These are phyloP conservation scores for Heliconius hortense DNA, from an alignment of 2,888 invertebrate species.

Conservation along the genomic window DNA sequence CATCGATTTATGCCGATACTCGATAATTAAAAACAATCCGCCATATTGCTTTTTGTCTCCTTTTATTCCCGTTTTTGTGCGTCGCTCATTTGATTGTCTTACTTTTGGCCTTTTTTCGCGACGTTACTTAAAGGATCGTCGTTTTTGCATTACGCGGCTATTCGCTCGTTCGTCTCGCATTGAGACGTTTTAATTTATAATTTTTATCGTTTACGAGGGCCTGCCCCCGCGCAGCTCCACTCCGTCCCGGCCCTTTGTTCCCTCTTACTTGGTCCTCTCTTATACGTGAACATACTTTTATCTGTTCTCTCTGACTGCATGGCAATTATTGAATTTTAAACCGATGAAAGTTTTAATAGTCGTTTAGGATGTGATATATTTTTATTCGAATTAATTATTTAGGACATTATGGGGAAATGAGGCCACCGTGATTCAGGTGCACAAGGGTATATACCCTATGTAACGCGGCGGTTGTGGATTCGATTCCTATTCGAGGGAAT, in stretches of 20 bases:
- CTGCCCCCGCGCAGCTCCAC: constrained; percentile 39
- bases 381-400: constrained; percentile 7
- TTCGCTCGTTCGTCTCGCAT: constrained; percentile 63
- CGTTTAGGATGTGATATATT: constrained; percentile 13
- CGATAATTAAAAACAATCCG: constrained; percentile 83
- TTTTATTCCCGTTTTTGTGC: constrained; percentile 79
- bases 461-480: no score
- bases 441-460: no score
- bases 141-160: constrained; percentile 67
- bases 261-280: constrained; percentile 35
- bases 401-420: neutral
- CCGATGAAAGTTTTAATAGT: constrained; percentile 23
- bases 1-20: constrained; percentile 82
- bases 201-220: constrained; percentile 53
- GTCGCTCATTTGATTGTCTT: constrained; percentile 81
- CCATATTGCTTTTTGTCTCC: constrained; percentile 78
- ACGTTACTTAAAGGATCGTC: constrained; percentile 59
- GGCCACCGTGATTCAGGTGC: no score
- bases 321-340: constrained; percentile 31
- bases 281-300: constrained; percentile 25
- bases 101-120: constrained; percentile 60
- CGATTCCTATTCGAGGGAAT: no score
- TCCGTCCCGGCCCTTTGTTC: constrained; percentile 8
- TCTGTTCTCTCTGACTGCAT: constrained; percentile 31
- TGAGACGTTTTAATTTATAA: constrained; percentile 78